These are phyloP conservation scores for Acomys russatus DNA, from an alignment of 2,797 vertebrate species.

Conservation along the genomic window DNA sequence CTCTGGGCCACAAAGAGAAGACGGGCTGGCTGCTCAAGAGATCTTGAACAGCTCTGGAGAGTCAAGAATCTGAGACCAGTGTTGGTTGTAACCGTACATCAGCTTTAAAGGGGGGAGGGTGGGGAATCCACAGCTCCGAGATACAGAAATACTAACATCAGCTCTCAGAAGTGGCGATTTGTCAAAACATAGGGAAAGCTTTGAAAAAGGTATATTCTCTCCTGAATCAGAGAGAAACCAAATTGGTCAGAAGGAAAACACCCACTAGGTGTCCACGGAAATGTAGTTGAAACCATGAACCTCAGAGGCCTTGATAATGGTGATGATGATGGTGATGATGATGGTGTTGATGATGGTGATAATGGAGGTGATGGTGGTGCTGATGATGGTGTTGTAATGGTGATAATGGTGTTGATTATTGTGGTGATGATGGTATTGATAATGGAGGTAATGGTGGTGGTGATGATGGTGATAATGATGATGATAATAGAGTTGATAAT, in stretches of 20 bases:
- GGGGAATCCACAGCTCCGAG: not conserved
- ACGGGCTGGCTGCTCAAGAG: not conserved
- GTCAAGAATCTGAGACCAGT: not conserved
- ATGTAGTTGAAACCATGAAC: not conserved
- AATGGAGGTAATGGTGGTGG: not conserved
- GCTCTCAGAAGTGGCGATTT: slow-evolving; percentile 20
- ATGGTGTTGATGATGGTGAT: not conserved
- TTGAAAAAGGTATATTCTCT: slow-evolving; percentile 5
- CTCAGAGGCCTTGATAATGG: not conserved
- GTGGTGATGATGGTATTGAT: not conserved
- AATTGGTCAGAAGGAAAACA: slow-evolving; percentile 40
- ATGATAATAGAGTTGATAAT: too few species aligned
- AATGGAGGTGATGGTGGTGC: not conserved
- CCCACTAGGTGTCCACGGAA: not conserved
- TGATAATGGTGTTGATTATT: not conserved
- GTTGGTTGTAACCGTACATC: not conserved
- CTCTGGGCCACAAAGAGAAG: not conserved
- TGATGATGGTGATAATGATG: not conserved
- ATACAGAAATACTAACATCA: not conserved
- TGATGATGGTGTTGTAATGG: not conserved
- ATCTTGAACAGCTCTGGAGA: not conserved
- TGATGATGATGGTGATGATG: not conserved
- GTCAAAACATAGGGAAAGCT: slow-evolving; percentile 41
- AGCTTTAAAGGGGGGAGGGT: not conserved
- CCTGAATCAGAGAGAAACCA: slow-evolving; percentile 20